Conservation (phyloP, 2,113 vertebrate species). For the Sinocyclocheilus anshuiensis region DNA sequence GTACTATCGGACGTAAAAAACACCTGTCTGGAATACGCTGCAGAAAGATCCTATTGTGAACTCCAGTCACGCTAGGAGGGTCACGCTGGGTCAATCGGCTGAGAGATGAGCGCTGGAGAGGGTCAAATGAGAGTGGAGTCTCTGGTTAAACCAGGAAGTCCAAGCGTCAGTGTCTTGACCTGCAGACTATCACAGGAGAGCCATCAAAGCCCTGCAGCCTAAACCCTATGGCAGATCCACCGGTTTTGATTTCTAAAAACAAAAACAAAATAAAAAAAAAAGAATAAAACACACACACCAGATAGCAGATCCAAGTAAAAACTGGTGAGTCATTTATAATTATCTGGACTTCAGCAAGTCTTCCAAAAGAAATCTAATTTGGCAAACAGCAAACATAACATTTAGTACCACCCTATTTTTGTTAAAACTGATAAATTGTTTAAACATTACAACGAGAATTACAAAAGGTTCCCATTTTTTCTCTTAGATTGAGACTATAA, state of each 20-base stretch:
- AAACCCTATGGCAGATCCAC: background rate
- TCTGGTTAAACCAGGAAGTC: conserved; percentile 19
- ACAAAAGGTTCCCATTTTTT: background rate
- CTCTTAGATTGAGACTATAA: background rate
- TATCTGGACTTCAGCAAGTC: background rate
- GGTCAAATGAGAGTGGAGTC: conserved; percentile 20
- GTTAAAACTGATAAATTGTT: background rate
- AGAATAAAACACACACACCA: background rate
- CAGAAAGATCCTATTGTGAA: background rate
- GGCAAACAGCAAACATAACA: background rate
- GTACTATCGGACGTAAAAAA: background rate
- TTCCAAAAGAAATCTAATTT: background rate
- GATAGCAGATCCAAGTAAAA: background rate
- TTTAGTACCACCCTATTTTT: background rate
- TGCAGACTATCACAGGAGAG: conserved; percentile 5
- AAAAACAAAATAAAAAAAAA: background rate
- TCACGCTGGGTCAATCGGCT: background rate
- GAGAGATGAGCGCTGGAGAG: background rate
- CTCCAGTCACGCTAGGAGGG: background rate
- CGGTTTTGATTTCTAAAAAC: background rate
- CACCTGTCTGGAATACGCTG: background rate
- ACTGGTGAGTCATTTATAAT: background rate
- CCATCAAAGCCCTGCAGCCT: background rate
- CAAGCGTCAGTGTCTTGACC: background rate
- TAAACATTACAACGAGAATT: background rate